Base-by-base conservation (phyloP, 2,888 invertebrate species). In the Drosophila colorata region DNA sequence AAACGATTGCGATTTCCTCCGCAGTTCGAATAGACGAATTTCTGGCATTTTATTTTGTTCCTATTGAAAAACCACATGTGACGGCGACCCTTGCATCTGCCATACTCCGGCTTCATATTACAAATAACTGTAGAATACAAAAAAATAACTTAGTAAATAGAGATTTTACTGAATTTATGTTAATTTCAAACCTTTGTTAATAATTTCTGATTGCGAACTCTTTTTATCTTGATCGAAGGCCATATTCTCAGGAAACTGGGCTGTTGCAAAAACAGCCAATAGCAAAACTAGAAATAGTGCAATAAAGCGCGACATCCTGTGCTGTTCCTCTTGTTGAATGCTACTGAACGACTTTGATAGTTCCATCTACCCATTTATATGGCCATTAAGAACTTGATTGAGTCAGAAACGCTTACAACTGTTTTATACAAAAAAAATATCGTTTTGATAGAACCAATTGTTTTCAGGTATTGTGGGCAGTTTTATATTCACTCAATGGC, bases 31-130 rank as follows among this genome's bases (percentile, higher is more conserved):
- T 52, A 52, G 6, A 2, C 20, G 52, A 52, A 52, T 28, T 20
- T 52, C 31, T 52, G 40, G 31, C 52, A 52, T n/a, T 18, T 52
- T 0, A 9, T 3, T 18, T 20, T 52, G 20, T 41, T 14, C 40
- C 14, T 52, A 2, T 52, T 52, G 31, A 52, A 52, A 38, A 4
- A 52, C 40, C 40, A 52, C 3, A 52, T 40, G n/a, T 4, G n/a
- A 2, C 52, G 52, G 66, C 35, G 69, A 64, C 67, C 72, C 4
- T 4, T 14, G 53, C 80, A 80, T 13, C 44, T 47, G 5, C 80
- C 80, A 52, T 67, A 75, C 0, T 2, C 1, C 0, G 65, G 49
- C 1, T 5, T 41, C 6, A 33, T 20, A 0, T 2, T 1, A n/a
- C 76, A 79, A 57, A 75, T 33, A 6, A 6, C 80, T 79, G 41